Evolutionary conservation across 2,797 vertebrate genomes (phyloP), one percentile per base, ranked within the genome.

Genomic region (Intellagama lesueurii): DNA sequence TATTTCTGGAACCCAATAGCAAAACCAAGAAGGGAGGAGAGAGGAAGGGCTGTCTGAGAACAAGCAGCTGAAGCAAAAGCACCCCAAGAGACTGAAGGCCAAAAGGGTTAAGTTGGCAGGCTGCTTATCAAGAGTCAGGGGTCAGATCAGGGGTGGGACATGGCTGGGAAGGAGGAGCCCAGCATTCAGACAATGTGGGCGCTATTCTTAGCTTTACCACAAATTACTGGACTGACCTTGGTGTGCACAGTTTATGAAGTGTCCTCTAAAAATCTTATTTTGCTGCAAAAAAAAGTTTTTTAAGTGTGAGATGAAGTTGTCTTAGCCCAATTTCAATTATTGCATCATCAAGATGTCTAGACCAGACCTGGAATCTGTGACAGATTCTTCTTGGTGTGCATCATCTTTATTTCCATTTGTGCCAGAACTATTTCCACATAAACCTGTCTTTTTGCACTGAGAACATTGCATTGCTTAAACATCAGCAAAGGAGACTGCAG

Each of bases 81-180:
- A 69, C 17, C 81, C 40, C 66, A 86, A 26, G 56, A 56, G 35
- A 78, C 64, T 9, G 68, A 85, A 84, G 76, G 14, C 40, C 47
- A 73, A 28, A 64, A 66, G 32, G 69, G 76, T 66, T 73, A 73
- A 30, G 22, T 5, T 66, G 32, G 82, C 83, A 66, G 69, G n/a
- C 68, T 81, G 83, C 77, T 85, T 89, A 85, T 89, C 77, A 81
- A 81, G 47, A 85, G 49, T 35, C 68, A 73, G 1, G 44, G 68
- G 52, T 73, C 40, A 73, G 56, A 79, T 30, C n/a, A 17, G 83
- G 83, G 83, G 35, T 80, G 82, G 69, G 68, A 49, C 76, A 79
- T 16, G 49, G 22, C 35, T 85, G 56, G 19, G 56, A 69, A 86
- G 30, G 28, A 35, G 32, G 32, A 78, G n/a, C 49, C 19, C 32